Base-by-base conservation (phyloP, 2,113 vertebrate genomes). In the Penelope pileata region DNA sequence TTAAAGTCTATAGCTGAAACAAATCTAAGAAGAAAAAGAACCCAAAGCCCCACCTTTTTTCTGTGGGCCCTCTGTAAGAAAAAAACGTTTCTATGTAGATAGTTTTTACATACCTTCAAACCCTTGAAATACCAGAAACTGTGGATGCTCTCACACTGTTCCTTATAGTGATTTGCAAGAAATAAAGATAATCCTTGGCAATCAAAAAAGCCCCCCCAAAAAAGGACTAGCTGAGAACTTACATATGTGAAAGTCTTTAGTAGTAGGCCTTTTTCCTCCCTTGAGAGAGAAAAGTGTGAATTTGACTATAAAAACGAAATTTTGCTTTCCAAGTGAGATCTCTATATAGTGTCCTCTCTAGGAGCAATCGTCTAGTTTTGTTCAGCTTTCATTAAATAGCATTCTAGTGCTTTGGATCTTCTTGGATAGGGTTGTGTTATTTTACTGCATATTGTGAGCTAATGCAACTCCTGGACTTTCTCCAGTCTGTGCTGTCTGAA, bases 391-490 rank as follows among this genome's bases (percentile, higher is more conserved):
- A 16, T 74, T 66, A 92, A 86, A 79, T n/a, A 84, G 19, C 62
- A 29, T 81, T 79, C n/a, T 90, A 45, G 23, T 94, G 50, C 47
- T 77, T 54, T 0, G 1, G 60, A 50, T 96, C 79, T 90, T 51
- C 27, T 91, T 92, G 85, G 76, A 63, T 63, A 91, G 70, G 83
- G 38, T 91, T 92, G 92, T 88, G 54, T 95, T 89, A n/a, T 83
- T 90, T 91, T 83, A 81, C 54, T 86, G 60, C 36, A 48, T 51
- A 78, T 75, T 93, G 72, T 88, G 51, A 94, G 47, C 76, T 96
- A 97, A 97, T 95, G 68, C 64, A 81, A 47, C 59, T 93, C 27
- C 68, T 96, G 96, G 93, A 83, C 50, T 83, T 75, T 38, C 42
- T 96, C 94, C 91, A 97, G 79, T 58, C 53, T 86, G 6, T 81